Base-by-base conservation (phyloP, 1,140 invertebrate species). In the Apis cerana region DNA sequence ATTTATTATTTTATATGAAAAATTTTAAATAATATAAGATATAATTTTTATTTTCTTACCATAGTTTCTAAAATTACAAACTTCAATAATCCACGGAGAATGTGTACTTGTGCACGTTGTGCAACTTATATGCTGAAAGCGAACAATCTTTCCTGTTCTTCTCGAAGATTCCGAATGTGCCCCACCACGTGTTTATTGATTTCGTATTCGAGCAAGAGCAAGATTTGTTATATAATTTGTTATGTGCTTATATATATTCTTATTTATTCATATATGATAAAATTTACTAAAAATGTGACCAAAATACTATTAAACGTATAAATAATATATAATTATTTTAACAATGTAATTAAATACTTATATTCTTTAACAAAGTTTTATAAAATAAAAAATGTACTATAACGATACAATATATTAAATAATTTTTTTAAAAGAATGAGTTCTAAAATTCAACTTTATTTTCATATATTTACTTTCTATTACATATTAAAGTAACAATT, bases 151-250 rank as follows among this genome's bases (percentile, higher is more conserved):
- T 77, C 75, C 50, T 54, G 19, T 75, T 71, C 62, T 91, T 92
- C 91, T 92, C 88, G 90, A 91, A 92, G 72, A 54, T 92, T 92
- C 90, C 21, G 17, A n/a, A 56, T 56, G 58, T 50, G 17, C 74
- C 68, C 62, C 72, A 74, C 78, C 70, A 74, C 67, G 61, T 56
- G 64, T 70, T 69, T 70, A 88, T 87, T 56, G 85, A 88, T 88
- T 82, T 56, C 33, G 10, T 19, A 48, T 48, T 61, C 5, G 11
- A 33, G 17, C 10, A 48, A 33, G 50, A 75, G 27, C 7, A 12
- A 68, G 50, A 56, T 15, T 0, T 12, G 21, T 85, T 85, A 83
- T 65, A 23, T 85, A 85, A 85, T 50, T n/a, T n/a, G n/a, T n/a
- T 4, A 64, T 43, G 4, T 52, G 1, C 13, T 43, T 43, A 43